Evolutionary conservation across 1,140 invertebrate species (phyloP), one percentile per base, ranked within the genome.

Genomic region (Lepidostoma basale): DNA sequence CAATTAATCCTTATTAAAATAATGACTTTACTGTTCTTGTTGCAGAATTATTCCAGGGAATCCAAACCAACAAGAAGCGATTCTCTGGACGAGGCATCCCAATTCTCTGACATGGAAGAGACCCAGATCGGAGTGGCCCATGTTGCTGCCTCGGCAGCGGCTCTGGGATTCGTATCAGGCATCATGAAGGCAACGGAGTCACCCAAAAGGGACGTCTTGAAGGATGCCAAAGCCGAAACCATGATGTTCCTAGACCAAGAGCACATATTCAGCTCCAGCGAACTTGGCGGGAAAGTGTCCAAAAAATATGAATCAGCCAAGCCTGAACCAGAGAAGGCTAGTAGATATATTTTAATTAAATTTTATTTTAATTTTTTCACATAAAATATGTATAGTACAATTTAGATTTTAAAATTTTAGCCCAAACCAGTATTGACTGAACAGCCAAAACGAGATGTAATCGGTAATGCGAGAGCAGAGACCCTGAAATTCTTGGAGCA

Each of bases 41-140:
- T 39, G 3, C 59, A 82, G 81, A 76, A 78, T n/a, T 81, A 80
- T 40, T 79, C 77, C 20, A 77, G 77, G 67, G 77, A 78, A 65
- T 82, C 80, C 12, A 80, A 81, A 68, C 80, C 81, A 44, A 70
- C 68, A n/a, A 74, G 81, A 74, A 83, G 82, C 73, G 82, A 83
- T 69, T 83, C 82, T 4, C 72, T 83, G 67, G 82, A 83, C 54
- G 82, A 83, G 77, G 74, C 80, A 0, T 83, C 82, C n/a, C 82
- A 83, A 60, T 83, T 83, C 75, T 83, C 82, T 10, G 82, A 83
- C 60, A 76, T 83, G 73, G 82, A 83, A 68, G 82, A 83, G 26
- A 73, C 72, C 65, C 82, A 83, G 74, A 77, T 81, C 22, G 81
- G 79, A 26, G 52, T 52, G 16, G 26, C 62, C 1, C 42, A 62